These are phyloP conservation scores for Punctoribates punctum DNA, from an alignment of 2,888 invertebrate species.

Conservation along the genomic window DNA sequence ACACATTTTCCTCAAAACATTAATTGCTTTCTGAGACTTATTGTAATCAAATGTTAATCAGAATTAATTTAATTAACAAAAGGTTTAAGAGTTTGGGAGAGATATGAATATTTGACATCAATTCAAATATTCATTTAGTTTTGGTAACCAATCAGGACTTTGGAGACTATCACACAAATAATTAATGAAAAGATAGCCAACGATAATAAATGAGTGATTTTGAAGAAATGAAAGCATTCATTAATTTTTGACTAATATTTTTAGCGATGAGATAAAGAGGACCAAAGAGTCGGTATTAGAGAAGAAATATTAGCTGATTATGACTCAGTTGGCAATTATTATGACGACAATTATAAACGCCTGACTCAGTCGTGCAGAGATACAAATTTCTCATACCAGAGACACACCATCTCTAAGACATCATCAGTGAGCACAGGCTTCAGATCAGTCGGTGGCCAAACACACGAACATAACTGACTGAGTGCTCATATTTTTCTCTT, in stretches of 20 bases:
- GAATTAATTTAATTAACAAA: not conserved
- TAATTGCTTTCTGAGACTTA: not conserved
- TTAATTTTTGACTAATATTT: slow-evolving; percentile 17
- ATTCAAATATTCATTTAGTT: not conserved
- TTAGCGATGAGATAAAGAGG: not conserved
- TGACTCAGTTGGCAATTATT: slow-evolving; percentile 1
- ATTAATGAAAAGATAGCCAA: not conserved
- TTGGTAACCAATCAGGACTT: no score
- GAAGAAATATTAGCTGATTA: slow-evolving; percentile 3
- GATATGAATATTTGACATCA: not conserved
- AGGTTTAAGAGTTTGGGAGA: not conserved
- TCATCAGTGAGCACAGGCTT: not conserved
- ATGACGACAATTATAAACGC: not conserved
- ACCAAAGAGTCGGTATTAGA: not conserved
- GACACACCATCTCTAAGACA: slow-evolving; percentile 3
- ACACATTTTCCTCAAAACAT: not conserved
- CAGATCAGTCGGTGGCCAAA: slow-evolving; percentile 5
- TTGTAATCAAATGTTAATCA: not conserved
- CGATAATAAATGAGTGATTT: not conserved
- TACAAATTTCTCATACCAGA: slow-evolving; percentile 20
- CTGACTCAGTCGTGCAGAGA: slow-evolving; percentile 6
- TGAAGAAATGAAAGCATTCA: not conserved
- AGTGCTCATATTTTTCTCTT: not conserved
- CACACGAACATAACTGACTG: not conserved
- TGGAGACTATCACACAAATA: not conserved